phyloP scores from a whole-genome alignment of 1,140 invertebrate species.

The Polypedilum vanderplanki region DNA sequence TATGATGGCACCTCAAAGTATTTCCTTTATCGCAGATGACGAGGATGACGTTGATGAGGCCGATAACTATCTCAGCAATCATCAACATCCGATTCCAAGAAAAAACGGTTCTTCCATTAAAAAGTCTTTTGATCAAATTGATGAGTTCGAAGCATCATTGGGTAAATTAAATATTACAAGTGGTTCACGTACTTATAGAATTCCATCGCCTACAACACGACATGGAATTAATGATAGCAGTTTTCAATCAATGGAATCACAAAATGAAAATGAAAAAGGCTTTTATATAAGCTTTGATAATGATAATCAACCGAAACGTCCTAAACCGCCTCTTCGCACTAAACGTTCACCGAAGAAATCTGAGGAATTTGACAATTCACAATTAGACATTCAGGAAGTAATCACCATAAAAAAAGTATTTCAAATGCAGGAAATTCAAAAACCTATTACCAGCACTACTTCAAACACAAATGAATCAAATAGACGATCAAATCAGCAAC shows the following conservation, averaged over 20 bases:
- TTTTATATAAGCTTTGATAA: slow-evolving; percentile 93
- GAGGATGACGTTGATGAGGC: slow-evolving; percentile 15
- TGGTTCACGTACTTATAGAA: slow-evolving; percentile 77
- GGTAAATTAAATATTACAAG: slow-evolving; percentile 73
- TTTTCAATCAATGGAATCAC: slow-evolving; percentile 54
- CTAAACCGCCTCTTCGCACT: slow-evolving; percentile 74
- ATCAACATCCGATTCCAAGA: slow-evolving; percentile 5
- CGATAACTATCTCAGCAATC: neutral
- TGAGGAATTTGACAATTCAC: neutral
- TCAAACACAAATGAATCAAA: no score
- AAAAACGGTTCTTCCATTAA: neutral
- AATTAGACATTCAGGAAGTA: slow-evolving; percentile 20
- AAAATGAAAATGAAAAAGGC: slow-evolving; percentile 68
- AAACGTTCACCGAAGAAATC: slow-evolving; percentile 70
- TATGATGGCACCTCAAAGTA: slow-evolving; percentile 86
- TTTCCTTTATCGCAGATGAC: slow-evolving; percentile 77
- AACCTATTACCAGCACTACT: neutral
- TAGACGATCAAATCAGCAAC: no score
- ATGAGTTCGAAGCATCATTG: slow-evolving; percentile 55
- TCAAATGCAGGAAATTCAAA: neutral
- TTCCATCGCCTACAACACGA: slow-evolving; percentile 66
- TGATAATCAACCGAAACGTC: slow-evolving; percentile 68
- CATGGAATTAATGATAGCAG: slow-evolving; percentile 63
- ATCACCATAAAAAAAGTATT: neutral
- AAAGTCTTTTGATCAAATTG: slow-evolving; percentile 39